A percentile compares a stretch with the other conserved stretches of the same genome.
phyloP scores from a whole-genome alignment of 2,797 vertebrate genomes.

The Anguilla pacifica region DNA sequence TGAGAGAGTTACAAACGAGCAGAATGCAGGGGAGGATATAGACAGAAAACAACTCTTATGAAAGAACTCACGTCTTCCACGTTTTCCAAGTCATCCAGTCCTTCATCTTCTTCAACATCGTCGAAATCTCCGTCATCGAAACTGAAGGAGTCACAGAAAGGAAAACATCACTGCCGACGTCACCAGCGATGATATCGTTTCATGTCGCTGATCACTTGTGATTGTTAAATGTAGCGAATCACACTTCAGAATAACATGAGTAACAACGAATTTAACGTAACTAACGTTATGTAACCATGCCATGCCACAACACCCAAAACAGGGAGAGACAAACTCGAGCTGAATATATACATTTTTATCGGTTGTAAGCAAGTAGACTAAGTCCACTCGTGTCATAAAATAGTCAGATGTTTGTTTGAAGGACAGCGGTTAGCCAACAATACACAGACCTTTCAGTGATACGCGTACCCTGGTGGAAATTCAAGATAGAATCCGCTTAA shows the following conservation, averaged over 20 bases:
- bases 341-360: no score
- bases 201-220: neutral
- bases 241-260: neutral
- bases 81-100: conserved; percentile 93
- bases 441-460: no score
- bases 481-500: no score
- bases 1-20: neutral
- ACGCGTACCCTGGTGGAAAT: no score
- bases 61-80: conserved; percentile 83
- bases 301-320: no score
- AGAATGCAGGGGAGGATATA: neutral
- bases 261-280: neutral
- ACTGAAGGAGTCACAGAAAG: conserved; percentile 56
- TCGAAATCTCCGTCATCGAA: conserved; percentile 97
- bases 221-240: neutral
- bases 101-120: conserved; percentile 94
- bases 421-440: no score
- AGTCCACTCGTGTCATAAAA: no score
- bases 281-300: neutral
- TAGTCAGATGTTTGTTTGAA: no score
- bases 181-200: neutral
- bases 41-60: neutral
- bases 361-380: no score
- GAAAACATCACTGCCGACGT: neutral
- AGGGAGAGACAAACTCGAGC: no score